Base-by-base conservation (phyloP, 2,888 invertebrate species). In the Minunthozetes semirufus region DNA sequence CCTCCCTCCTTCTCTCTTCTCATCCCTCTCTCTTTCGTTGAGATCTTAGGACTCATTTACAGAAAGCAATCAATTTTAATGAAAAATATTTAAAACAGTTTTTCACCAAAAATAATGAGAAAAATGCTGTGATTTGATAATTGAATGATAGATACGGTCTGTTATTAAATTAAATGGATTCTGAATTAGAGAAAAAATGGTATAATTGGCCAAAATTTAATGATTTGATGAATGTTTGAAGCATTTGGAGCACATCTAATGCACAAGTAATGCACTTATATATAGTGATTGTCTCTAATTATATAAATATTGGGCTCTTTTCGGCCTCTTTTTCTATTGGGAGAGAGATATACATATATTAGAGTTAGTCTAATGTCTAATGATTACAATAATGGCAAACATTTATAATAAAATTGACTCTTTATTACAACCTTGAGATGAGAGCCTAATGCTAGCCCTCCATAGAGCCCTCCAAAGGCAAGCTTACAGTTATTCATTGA, bases 31-130 rank as follows among this genome's bases (percentile, higher is more conserved):
- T 53, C 56, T 13, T 56, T 56, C 22, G 11, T 25, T 56, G 22
- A 33, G n/a, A 29, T 17, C 17, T 27, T 13, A 48, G 17, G 22
- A 70, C 27, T 70, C 13, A 63, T 63, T 63, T 63, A 1, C 19
- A 46, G 48, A 71, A 46, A 29, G 46, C 42, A 25, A 71, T 70
- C 50, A 70, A 48, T 46, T 48, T 46, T 50, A 46, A 53, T 46
- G 27, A 71, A 48, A 71, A 50, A 48, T 71, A 29, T 38, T 70
- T 66, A n/a, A 66, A 70, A 46, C 25, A 46, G 33, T 9, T 70
- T 38, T 42, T 42, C 25, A 48, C 50, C 38, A 71, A 71, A 46
- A 27, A 25, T 70, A 46, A 15, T 50, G 13, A 15, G 27, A 38
- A 11, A 46, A 50, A 25, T 48, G 15, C 13, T 17, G 17, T 13